Evolutionary conservation across 2,888 invertebrate species (phyloP), one percentile per base, ranked within the genome.

Genomic region (Cyclophora albipunctata): DNA sequence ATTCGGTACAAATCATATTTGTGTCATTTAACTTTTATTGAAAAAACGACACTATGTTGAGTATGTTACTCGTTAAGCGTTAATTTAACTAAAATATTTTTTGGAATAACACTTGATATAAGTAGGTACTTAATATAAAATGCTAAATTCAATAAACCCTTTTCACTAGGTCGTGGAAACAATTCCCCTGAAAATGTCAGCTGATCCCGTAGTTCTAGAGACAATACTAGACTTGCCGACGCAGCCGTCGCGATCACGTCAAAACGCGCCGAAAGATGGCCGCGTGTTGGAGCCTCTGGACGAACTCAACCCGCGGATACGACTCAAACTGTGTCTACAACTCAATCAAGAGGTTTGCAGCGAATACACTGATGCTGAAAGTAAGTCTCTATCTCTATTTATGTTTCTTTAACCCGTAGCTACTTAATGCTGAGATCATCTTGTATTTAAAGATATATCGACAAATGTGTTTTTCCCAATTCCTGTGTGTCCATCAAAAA

Each of bases 291-390:
- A 91, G 35, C 89, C 91, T 0, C 75, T 91, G 40, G 91, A 93
- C 59, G 93, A 92, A 56, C 89, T 87, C 69, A 92, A 90, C 74
- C 91, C 93, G 0, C 87, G 93, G 57, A 92, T 97, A 45, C 90
- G 96, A 47, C 93, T 96, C 7, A 94, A 95, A 65, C 89, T 97
- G 40, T 97, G 97, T 67, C 86, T 97, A 48, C 91, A 93, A 64
- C 92, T 93, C 45, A 95, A 95, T 74, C 92, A 92, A 48, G 94
- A 95, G 51, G 93, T 94, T 60, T 96, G 96, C 80, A 95, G 96
- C 37, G 95, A 95, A 43, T 94, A 94, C 76, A 91, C 93, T 0
- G 94, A 95, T 71, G 96, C 96, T 34, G 94, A 95, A 71, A 92
- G 95, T 95, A 76, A 93, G 94, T 92, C 47, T 20, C 20, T 20